Evolutionary conservation across 2,888 invertebrate genomes (phyloP), one percentile per base, ranked within the genome.

Genomic region (Acleris cristana): DNA sequence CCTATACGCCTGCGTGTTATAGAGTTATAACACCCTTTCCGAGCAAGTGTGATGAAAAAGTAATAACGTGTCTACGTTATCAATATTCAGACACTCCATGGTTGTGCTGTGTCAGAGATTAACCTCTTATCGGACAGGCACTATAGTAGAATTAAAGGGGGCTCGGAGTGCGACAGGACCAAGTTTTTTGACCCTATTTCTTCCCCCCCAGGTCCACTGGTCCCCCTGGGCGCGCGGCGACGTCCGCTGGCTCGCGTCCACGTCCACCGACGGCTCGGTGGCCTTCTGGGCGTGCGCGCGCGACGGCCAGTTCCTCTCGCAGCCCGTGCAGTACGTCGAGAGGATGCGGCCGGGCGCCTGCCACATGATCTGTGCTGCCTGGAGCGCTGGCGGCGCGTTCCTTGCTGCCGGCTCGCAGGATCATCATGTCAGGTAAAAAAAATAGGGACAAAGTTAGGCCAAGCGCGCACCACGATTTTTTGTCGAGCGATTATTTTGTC

Each of bases 321-420:
- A 96, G 84, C 98, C 99, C 3, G 96, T 97, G 74, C 96, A 98
- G 85, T 98, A 97, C 88, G 97, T 98, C 79, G 99, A 98, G 86
- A 95, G 97, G 79, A 96, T 98, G 91, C 94, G 98, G 5, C 98
- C 98, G 0, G 99, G 99, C 71, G 96, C 97, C 77, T 97, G 98
- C 44, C 98, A 98, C 93, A 98, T 99, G 97, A 96, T 99, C 78
- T 99, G 98, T 86, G 97, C 89, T 3, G 89, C 90, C 2, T 90
- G 90, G 90, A 86, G 85, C 0, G 91, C 94, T 95, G 71, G 98
- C 2, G 90, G 88, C 23, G 86, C 85, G 14, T 87, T 90, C 87
- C 94, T 99, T 75, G 99, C 99, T 5, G 97, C 99, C 8, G 99
- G 99, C 59, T 98, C 97, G 68, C 97, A 98, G 0, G 99, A 99